Conservation (phyloP, 2,888 invertebrate genomes). For the Yponomeuta cagnagella region DNA sequence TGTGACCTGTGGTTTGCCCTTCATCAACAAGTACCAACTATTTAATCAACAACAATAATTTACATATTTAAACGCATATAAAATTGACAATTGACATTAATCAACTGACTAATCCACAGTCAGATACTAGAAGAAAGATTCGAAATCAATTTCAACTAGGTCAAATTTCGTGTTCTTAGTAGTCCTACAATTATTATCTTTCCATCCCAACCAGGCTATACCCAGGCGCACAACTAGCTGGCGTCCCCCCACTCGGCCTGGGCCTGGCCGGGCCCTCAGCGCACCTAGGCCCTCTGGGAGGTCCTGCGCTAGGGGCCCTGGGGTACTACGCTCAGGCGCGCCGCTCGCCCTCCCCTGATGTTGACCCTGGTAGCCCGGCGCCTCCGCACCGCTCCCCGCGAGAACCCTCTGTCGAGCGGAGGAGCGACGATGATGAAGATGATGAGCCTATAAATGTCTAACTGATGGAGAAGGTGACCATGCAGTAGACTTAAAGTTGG, state of each 20-base stretch:
- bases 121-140: too few relatives aligned
- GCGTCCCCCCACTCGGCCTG: constrained; percentile 72
- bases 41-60: too few relatives aligned
- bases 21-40: too few relatives aligned
- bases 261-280: constrained; percentile 82
- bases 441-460: constrained; percentile 80
- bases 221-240: constrained; percentile 76
- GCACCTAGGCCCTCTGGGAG: constrained; percentile 79
- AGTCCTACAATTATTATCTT: constrained; percentile 80
- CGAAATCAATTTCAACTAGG: too few relatives aligned
- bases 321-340: constrained; percentile 70
- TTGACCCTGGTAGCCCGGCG: constrained; percentile 75
- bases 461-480: constrained; percentile 21
- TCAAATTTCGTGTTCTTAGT: constrained; percentile 21
- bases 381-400: constrained; percentile 68
- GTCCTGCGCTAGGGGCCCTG: constrained; percentile 78
- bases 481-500: neutral
- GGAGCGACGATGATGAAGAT: constrained; percentile 73
- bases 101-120: too few relatives aligned
- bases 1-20: too few relatives aligned
- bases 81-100: too few relatives aligned
- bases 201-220: constrained; percentile 63
- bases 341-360: constrained; percentile 71
- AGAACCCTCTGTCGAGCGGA: constrained; percentile 56
- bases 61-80: too few relatives aligned